Evolutionary conservation across 2,113 vertebrate species (phyloP).

Genomic region (Gymnobelideus leadbeateri): DNA sequence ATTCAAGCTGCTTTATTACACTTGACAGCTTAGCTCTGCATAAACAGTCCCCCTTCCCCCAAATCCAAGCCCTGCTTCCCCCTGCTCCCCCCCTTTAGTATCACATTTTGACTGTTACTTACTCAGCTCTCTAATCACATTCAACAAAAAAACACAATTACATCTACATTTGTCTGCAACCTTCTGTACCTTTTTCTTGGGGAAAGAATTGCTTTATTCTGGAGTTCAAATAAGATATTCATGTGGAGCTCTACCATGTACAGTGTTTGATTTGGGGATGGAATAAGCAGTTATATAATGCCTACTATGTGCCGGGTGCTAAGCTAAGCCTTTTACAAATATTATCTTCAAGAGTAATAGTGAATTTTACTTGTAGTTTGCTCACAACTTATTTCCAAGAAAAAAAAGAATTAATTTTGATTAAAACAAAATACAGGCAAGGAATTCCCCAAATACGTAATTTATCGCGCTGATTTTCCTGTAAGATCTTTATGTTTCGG

Average conservation of each 20-base stretch:
- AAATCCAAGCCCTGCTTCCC: slow-evolving; percentile 76
- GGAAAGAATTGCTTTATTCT: slow-evolving; percentile 84
- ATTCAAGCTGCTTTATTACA: slow-evolving; percentile 91
- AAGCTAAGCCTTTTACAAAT: not conserved
- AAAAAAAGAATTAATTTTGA: slow-evolving; percentile 73
- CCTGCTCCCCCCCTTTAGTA: slow-evolving; percentile 67
- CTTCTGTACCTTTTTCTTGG: slow-evolving; percentile 79
- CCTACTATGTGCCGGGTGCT: not conserved
- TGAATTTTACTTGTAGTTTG: slow-evolving; percentile 68
- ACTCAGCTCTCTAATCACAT: slow-evolving; percentile 85
- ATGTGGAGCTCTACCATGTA: slow-evolving; percentile 70
- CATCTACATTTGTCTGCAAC: slow-evolving; percentile 84
- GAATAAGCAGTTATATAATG: not conserved
- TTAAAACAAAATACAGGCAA: slow-evolving; percentile 78
- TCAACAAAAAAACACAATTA: slow-evolving; percentile 84
- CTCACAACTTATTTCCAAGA: slow-evolving; percentile 64
- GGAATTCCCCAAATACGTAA: slow-evolving; percentile 67
- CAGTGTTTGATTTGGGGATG: slow-evolving; percentile 79
- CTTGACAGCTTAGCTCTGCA: slow-evolving; percentile 91
- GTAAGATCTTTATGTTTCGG: slow-evolving; percentile 62
- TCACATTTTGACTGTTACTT: slow-evolving; percentile 85
- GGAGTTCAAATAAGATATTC: slow-evolving; percentile 81
- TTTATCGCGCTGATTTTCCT: slow-evolving; percentile 75
- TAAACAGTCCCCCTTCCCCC: slow-evolving; percentile 85
- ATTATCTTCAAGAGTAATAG: slow-evolving; percentile 73